phyloP scores from a whole-genome alignment of 2,113 vertebrate genomes.

The Ptilonorhynchus violaceus region DNA sequence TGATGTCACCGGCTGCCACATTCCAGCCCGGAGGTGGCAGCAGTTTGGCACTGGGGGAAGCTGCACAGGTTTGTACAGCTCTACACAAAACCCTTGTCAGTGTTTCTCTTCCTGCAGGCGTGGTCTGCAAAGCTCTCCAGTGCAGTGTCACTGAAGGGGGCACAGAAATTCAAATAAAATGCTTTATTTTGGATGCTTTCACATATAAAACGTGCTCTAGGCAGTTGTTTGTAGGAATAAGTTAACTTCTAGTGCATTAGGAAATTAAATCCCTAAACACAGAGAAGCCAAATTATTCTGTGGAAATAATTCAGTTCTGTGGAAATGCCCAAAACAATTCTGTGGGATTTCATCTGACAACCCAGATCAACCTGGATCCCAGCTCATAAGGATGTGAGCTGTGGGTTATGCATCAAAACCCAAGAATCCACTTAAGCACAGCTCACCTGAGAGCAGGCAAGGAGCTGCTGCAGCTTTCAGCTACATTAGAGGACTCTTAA shows the following conservation, averaged over 20 bases:
- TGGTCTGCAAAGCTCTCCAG: not conserved
- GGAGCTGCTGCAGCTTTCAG: not conserved
- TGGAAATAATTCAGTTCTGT: too few relatives aligned
- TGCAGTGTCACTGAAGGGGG: accelerated
- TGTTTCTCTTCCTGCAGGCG: accelerated
- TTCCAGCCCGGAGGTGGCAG: not conserved
- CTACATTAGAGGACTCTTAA: not conserved
- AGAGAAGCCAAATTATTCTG: not conserved
- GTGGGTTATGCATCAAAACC: not conserved
- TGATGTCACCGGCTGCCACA: not conserved
- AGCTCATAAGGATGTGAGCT: not conserved
- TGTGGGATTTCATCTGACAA: not conserved
- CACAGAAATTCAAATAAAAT: not conserved
- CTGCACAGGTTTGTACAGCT: not conserved
- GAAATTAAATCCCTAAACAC: not conserved
- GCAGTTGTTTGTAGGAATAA: not conserved
- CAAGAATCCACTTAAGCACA: not conserved
- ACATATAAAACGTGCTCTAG: not conserved
- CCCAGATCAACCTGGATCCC: not conserved
- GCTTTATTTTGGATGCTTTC: not conserved
- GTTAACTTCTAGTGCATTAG: too few relatives aligned
- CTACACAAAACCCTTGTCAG: not conserved
- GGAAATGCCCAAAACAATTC: not conserved
- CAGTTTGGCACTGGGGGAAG: not conserved
- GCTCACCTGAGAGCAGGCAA: not conserved